Evolutionary conservation across 2,888 invertebrate genomes (phyloP).

Genomic region (Nasonia oneida): DNA sequence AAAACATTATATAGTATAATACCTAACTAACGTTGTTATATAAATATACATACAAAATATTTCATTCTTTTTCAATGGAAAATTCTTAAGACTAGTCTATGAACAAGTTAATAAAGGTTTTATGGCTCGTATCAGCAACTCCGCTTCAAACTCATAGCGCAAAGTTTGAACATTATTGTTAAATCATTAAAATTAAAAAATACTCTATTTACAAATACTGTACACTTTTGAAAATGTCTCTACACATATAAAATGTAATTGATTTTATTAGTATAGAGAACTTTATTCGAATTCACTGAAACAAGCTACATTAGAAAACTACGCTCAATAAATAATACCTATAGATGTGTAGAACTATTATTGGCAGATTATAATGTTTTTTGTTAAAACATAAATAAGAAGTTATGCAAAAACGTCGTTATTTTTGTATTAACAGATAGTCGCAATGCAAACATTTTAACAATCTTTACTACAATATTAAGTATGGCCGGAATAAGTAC

Average conservation of each 20-base stretch:
- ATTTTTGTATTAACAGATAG: conserved; percentile 13
- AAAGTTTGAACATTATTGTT: background rate
- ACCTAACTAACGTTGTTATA: conserved; percentile 20
- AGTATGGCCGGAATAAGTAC: conserved; percentile 53
- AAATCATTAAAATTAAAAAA: background rate
- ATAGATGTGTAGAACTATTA: background rate
- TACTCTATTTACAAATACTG: background rate
- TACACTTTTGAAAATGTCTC: background rate
- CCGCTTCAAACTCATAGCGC: background rate
- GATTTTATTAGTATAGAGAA: background rate
- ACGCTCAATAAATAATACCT: background rate
- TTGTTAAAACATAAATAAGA: conserved; percentile 17
- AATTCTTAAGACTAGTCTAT: conserved; percentile 52
- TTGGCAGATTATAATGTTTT: conserved; percentile 17
- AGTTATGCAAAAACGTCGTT: conserved; percentile 7
- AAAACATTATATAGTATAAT: background rate
- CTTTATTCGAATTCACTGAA: background rate
- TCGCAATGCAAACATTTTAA: background rate
- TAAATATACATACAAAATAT: conserved; percentile 43
- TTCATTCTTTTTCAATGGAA: conserved; percentile 18
- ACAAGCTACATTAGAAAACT: background rate
- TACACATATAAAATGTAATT: background rate
- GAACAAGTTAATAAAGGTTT: conserved; percentile 10
- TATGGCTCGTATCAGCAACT: conserved; percentile 19
- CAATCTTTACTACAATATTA: background rate